phyloP scores from a whole-genome alignment of 2,797 vertebrate genomes.

The Podarcis lilfordi region DNA sequence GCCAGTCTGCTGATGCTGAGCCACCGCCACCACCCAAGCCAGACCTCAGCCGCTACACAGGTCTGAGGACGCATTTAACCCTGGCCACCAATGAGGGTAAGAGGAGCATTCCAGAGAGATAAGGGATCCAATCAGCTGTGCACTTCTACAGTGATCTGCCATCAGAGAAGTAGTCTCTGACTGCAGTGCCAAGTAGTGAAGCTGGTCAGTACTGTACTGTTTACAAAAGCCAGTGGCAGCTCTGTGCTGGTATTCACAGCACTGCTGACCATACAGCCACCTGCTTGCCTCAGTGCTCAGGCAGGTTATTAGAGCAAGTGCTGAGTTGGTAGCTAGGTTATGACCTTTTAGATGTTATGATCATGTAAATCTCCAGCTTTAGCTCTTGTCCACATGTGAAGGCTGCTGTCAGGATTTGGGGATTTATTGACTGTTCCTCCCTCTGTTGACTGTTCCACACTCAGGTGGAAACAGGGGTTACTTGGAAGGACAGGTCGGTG shows the following conservation, averaged over 20 bases:
- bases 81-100: constrained; percentile 81
- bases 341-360: background rate
- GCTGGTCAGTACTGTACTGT: background rate
- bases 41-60: constrained; percentile 88
- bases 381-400: background rate
- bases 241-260: background rate
- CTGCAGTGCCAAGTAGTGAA: constrained; percentile 28
- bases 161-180: constrained; percentile 46
- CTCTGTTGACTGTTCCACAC: background rate
- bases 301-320: background rate
- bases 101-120: constrained; percentile 48
- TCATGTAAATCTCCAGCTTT: background rate
- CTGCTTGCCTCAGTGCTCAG: background rate
- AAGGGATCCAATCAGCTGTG: background rate
- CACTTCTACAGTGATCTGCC: background rate
- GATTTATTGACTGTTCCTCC: background rate
- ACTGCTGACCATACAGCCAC: background rate
- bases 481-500: background rate
- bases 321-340: background rate
- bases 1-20: constrained; percentile 94
- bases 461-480: background rate
- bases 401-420: background rate
- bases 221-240: background rate
- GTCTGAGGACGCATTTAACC: constrained; percentile 81
- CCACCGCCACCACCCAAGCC: constrained; percentile 96